Conservation (phyloP, 2,113 vertebrate genomes). For the Carassius carassius region DNA sequence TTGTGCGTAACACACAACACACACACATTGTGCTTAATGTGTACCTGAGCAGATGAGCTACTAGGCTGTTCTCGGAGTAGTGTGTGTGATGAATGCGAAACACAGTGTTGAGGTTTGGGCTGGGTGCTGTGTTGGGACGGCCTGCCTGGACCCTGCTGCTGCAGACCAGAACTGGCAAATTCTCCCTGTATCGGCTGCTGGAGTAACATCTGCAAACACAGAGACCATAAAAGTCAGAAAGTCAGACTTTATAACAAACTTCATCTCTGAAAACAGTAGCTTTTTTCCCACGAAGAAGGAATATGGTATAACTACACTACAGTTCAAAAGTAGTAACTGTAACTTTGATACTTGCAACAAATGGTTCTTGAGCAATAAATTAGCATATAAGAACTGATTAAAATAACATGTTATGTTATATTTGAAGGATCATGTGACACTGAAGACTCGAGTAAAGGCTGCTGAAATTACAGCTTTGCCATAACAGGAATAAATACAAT, state of each 20-base stretch:
- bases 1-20: too few relatives aligned
- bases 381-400: neutral
- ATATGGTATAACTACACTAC: neutral
- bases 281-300: neutral
- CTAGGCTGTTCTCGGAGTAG: constrained; percentile 73
- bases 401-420: neutral
- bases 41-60: constrained; percentile 76
- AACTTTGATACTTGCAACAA: neutral
- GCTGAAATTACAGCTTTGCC: neutral
- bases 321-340: neutral
- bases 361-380: neutral
- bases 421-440: neutral
- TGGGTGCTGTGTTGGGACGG: constrained; percentile 54
- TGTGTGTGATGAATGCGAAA: constrained; percentile 63
- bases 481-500: neutral
- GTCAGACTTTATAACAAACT: neutral
- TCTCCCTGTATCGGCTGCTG: constrained; percentile 71
- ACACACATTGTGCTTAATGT: neutral
- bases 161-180: constrained; percentile 56
- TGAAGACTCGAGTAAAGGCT: too few relatives aligned
- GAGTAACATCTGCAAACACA: constrained; percentile 78
- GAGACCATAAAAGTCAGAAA: neutral
- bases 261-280: neutral
- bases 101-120: constrained; percentile 69
- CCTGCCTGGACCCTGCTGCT: constrained; percentile 70